phyloP scores from a whole-genome alignment of 2,113 vertebrate species.

The Henicopernis longicauda region DNA sequence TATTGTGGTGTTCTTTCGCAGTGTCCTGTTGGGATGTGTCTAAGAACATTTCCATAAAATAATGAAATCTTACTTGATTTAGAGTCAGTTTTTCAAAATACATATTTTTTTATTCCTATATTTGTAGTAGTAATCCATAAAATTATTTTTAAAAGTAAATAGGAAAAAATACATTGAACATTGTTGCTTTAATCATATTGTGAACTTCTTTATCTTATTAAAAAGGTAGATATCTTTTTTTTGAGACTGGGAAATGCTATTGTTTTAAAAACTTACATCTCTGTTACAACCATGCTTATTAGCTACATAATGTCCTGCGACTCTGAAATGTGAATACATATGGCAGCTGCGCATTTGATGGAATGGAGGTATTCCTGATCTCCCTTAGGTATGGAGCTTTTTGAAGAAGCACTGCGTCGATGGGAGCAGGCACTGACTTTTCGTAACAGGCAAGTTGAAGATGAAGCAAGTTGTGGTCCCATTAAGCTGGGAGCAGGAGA shows the following conservation, averaged over 20 bases:
- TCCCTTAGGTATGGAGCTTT: slow-evolving; percentile 91
- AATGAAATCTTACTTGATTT: not conserved
- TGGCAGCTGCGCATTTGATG: not conserved
- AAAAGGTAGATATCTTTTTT: not conserved
- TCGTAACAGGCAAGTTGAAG: slow-evolving; percentile 83
- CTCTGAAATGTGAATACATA: not conserved
- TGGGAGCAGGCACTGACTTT: slow-evolving; percentile 95
- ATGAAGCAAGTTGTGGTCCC: slow-evolving; percentile 80
- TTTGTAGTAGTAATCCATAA: not conserved
- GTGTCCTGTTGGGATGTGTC: not conserved
- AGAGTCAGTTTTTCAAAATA: not conserved
- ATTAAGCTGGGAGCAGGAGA: slow-evolving; percentile 89
- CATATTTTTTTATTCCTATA: not conserved
- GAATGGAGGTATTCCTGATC: not conserved
- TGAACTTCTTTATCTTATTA: not conserved
- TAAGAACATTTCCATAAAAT: not conserved
- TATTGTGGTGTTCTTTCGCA: not conserved
- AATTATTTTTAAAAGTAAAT: not conserved
- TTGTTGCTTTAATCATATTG: not conserved
- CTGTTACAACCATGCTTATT: not conserved
- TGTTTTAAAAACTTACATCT: not conserved
- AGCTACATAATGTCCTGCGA: accelerated
- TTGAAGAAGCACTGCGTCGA: slow-evolving; percentile 89
- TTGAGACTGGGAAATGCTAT: not conserved
- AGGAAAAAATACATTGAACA: not conserved